A percentile compares a stretch with the other conserved stretches of the same genome.
These are phyloP conservation scores for Acleris sparsana DNA, from an alignment of 2,888 invertebrate species.

Conservation along the genomic window DNA sequence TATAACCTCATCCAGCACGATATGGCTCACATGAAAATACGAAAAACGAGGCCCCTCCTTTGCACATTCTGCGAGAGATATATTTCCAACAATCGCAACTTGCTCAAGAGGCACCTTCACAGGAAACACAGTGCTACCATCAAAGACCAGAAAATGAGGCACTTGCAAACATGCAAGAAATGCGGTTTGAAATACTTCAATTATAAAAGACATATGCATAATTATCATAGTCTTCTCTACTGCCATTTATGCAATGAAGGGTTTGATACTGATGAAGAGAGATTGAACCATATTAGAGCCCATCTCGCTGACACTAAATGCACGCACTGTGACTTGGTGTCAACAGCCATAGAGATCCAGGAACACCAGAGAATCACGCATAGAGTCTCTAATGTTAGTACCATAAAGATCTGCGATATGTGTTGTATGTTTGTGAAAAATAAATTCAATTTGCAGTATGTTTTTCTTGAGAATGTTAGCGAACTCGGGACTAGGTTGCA, in stretches of 20 bases:
- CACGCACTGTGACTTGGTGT: slow-evolving; percentile 32
- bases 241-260: slow-evolving; percentile 30
- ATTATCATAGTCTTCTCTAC: slow-evolving; percentile 38
- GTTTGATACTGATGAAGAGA: slow-evolving; percentile 22
- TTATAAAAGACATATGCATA: slow-evolving; percentile 29
- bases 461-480: slow-evolving; percentile 37
- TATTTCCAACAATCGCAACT: slow-evolving; percentile 37
- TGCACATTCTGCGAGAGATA: slow-evolving; percentile 53
- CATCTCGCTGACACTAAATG: slow-evolving; percentile 23
- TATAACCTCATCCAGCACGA: slow-evolving; percentile 52
- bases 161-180: slow-evolving; percentile 29
- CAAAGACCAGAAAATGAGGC: not conserved
- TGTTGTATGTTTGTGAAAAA: slow-evolving; percentile 51
- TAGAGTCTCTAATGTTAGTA: not conserved
- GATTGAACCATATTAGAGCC: not conserved
- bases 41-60: slow-evolving; percentile 29
- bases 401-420: slow-evolving; percentile 45
- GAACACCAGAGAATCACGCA: slow-evolving; percentile 23
- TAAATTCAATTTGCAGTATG: slow-evolving; percentile 39
- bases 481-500: slow-evolving; percentile 41
- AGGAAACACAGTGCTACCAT: slow-evolving; percentile 4
- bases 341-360: slow-evolving; percentile 15
- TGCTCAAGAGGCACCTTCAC: slow-evolving; percentile 37
- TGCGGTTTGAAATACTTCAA: slow-evolving; percentile 39
- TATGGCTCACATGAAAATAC: slow-evolving; percentile 45